These are phyloP conservation scores for Pangasianodon gigas DNA, from an alignment of 2,113 vertebrate species.

Conservation along the genomic window DNA sequence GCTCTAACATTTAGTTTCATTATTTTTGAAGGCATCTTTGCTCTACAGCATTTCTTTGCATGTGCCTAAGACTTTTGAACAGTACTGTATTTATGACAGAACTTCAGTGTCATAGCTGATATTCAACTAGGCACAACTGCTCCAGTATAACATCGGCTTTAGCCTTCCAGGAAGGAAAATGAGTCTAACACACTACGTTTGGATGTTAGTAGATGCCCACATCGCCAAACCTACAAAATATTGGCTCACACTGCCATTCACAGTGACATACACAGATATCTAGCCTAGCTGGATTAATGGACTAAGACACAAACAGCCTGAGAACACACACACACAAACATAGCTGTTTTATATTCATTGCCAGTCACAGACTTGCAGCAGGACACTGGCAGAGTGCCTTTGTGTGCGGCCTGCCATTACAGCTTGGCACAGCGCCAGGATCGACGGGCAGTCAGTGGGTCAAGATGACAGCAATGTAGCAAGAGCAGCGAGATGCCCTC, in stretches of 20 bases:
- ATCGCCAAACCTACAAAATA: slow-evolving; percentile 7
- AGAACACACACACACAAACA: slow-evolving; percentile 34
- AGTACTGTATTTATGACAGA: not conserved
- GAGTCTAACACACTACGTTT: not conserved
- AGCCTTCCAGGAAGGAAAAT: not conserved
- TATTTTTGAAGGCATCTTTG: too few relatives aligned
- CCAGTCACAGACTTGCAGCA: slow-evolving; percentile 54
- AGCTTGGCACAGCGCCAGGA: slow-evolving; percentile 55
- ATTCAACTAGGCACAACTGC: not conserved
- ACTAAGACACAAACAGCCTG: slow-evolving; percentile 49
- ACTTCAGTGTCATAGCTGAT: not conserved
- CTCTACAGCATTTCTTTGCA: too few relatives aligned
- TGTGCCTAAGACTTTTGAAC: too few relatives aligned
- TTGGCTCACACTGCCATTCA: slow-evolving; percentile 29
- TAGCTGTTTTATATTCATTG: slow-evolving; percentile 53
- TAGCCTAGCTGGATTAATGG: slow-evolving; percentile 46
- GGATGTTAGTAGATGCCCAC: not conserved
- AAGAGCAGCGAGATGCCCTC: slow-evolving; percentile 47
- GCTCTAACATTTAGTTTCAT: too few relatives aligned
- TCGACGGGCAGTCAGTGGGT: slow-evolving; percentile 54
- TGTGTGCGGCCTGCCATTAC: slow-evolving; percentile 54
- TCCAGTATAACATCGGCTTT: not conserved
- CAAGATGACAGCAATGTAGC: slow-evolving; percentile 55
- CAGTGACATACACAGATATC: slow-evolving; percentile 45
- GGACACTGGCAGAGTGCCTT: slow-evolving; percentile 57